Evolutionary conservation across 92 coral and sea anemone genomes (phyloP), one percentile per base, ranked within the genome.

Genomic region (Palythoa grandis): DNA sequence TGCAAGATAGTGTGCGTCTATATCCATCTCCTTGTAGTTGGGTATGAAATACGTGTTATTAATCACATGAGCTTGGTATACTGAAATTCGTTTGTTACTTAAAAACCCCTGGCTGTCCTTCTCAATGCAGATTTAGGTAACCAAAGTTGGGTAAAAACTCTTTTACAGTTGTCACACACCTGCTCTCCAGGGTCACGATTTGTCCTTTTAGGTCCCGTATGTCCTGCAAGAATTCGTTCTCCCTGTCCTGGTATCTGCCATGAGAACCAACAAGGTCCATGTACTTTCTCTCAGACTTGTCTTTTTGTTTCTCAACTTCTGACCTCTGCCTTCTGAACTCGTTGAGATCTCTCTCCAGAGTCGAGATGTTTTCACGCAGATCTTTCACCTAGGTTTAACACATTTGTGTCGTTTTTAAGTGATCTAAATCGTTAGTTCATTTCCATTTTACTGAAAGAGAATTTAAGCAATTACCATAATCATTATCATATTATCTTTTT

Each of bases 171-270:
- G 58, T 38, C 37, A 5, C 37, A 5, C 23, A 80, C 83, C 89
- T 91, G 77, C 90, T 91, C 67, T 91, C 90, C 48, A 86, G 86
- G 63, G 93, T 82, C 54, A 84, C 86, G 56, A 83, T 87, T 71
- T 91, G 91, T 7, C 83, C 88, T 17, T 82, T 75, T 17, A 91
- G 84, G 10, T 83, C 91, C 8, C 57, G 69, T 13, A 91, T 79
- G 43, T 87, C 93, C 16, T 84, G 77, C 70, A 77, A 17, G 24
- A 91, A 87, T 22, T 78, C 85, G 29, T 91, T 80, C 22, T 80
- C 85, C 22, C 74, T 67, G 63, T 80, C 85, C 47, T 80, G 74
- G 24, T 7, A 23, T 24, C 43, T 80, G 15, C 85, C 85, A 40
- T 70, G 70, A 11, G 85, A 38, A 8, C 85, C 85, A 3, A 80